A percentile compares a stretch with the other conserved stretches of the same genome.
Conservation (phyloP, 1,140 invertebrate species). For the Hycleus phaleratus region DNA sequence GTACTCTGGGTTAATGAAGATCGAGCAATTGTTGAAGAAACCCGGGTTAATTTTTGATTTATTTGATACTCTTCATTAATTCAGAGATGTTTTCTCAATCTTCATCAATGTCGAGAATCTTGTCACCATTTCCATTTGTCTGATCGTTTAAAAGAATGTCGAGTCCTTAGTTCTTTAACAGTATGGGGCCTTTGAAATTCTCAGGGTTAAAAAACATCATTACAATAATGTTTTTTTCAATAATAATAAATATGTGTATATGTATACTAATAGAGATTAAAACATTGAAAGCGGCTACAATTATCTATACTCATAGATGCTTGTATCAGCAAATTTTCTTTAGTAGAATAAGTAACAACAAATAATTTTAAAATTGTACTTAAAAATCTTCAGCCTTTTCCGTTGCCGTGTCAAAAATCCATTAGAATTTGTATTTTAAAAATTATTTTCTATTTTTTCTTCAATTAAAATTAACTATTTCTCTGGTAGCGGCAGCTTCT, state of each 20-base stretch:
- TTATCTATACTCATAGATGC: slow-evolving; percentile 3
- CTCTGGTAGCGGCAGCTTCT: slow-evolving; percentile 9
- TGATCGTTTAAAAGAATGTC: slow-evolving; percentile 15
- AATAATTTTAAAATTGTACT: slow-evolving; percentile 1
- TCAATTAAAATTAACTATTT: slow-evolving; percentile 1
- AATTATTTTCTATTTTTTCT: neutral
- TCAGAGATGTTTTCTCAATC: slow-evolving; percentile 7
- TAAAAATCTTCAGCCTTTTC: slow-evolving; percentile 13
- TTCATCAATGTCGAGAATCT: too few species aligned
- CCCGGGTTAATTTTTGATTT: too few species aligned
- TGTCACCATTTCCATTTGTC: neutral
- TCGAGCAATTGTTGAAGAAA: too few species aligned
- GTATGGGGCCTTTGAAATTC: slow-evolving; percentile 16
- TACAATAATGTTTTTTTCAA: neutral
- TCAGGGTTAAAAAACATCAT: slow-evolving; percentile 20
- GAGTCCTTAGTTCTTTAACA: slow-evolving; percentile 17
- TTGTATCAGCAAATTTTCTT: neutral
- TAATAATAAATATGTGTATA: neutral
- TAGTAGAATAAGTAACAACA: neutral
- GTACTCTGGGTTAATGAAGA: too few species aligned
- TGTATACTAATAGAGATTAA: neutral
- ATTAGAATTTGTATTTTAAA: neutral
- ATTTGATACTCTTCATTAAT: slow-evolving; percentile 5
- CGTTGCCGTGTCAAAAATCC: slow-evolving; percentile 8
- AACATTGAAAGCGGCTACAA: slow-evolving; percentile 18